These are phyloP conservation scores for Salvelinus fontinalis DNA, from an alignment of 2,113 vertebrate genomes.

Conservation along the genomic window DNA sequence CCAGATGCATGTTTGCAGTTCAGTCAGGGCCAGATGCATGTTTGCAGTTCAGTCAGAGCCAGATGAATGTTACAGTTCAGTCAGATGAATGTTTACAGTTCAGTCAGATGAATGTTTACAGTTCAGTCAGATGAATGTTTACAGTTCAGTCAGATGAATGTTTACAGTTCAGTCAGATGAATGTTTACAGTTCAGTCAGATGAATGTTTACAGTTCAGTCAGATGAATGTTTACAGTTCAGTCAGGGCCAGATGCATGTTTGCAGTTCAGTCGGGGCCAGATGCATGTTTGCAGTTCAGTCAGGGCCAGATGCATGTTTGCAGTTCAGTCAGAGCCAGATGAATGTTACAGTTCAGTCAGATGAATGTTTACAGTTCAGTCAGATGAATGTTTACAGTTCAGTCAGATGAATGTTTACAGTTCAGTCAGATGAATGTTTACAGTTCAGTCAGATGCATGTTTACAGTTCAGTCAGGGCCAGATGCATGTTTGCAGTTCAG, in stretches of 20 bases:
- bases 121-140: constrained; percentile 23
- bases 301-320: not conserved
- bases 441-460: not conserved
- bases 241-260: not conserved
- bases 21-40: not conserved
- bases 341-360: not conserved
- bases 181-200: not conserved
- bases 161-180: too few species aligned
- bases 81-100: not conserved
- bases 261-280: too few species aligned
- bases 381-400: not conserved
- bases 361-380: not conserved
- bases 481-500: not conserved
- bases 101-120: too few species aligned
- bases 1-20: not conserved
- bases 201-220: not conserved
- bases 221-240: not conserved
- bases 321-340: too few species aligned
- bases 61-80: not conserved
- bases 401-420: not conserved
- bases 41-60: too few species aligned
- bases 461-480: too few species aligned
- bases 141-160: not conserved
- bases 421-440: too few species aligned
- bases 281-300: not conserved